phyloP scores from a whole-genome alignment of 2,888 invertebrate species.

The Leptura quadrifasciata region DNA sequence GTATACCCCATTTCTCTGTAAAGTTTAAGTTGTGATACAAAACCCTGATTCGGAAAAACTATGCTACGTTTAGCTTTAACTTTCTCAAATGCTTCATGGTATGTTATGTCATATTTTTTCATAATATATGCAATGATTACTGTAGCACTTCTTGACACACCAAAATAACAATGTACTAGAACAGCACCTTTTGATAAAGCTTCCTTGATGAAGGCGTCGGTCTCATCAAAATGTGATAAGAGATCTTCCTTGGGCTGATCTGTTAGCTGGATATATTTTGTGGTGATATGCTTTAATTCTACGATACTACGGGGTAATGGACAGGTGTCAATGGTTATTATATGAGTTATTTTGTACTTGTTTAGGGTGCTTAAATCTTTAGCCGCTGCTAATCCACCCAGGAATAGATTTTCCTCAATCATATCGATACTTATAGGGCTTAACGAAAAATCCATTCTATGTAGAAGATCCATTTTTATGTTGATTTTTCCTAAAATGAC shows the following conservation, averaged over 20 bases:
- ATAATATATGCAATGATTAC: conserved; percentile 91
- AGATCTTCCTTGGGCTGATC: conserved; percentile 92
- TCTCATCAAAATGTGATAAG: conserved; percentile 82
- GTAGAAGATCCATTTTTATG: conserved; percentile 28
- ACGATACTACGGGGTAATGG: conserved; percentile 86
- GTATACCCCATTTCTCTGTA: conserved; percentile 86
- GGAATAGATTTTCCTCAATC: conserved; percentile 77
- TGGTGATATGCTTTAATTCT: conserved; percentile 80
- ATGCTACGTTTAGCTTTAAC: conserved; percentile 84
- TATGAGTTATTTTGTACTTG: conserved; percentile 82
- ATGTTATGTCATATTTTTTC: conserved; percentile 86
- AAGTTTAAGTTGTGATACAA: conserved; percentile 85
- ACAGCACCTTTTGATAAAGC: conserved; percentile 79
- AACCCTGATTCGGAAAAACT: conserved; percentile 88
- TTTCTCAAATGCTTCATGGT: conserved; percentile 81
- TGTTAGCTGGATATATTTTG: conserved; percentile 87
- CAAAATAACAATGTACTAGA: conserved; percentile 94
- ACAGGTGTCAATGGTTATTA: conserved; percentile 89
- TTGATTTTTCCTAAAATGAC: not conserved
- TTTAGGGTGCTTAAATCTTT: conserved; percentile 82
- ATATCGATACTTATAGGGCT: conserved; percentile 76
- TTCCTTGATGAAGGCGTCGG: conserved; percentile 86
- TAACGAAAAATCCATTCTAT: conserved; percentile 52
- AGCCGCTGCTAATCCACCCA: conserved; percentile 88
- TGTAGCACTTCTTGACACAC: conserved; percentile 92